phyloP scores from a whole-genome alignment of 2,797 vertebrate genomes.

The Spea hammondii region DNA sequence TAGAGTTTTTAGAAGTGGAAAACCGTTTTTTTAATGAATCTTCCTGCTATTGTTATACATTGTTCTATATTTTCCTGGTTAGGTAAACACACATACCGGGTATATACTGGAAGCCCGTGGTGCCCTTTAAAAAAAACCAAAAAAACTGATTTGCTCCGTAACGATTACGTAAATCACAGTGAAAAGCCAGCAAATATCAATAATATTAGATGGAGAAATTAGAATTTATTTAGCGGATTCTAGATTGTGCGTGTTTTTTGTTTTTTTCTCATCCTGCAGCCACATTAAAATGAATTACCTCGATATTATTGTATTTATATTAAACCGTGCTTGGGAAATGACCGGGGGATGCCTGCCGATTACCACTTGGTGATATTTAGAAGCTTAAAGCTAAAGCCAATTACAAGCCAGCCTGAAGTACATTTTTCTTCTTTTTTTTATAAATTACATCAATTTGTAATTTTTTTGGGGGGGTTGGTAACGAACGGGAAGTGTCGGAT shows the following conservation, averaged over 20 bases:
- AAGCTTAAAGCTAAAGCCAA: too few species aligned
- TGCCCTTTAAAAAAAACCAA: background rate
- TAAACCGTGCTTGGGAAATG: slow-evolving; percentile 18
- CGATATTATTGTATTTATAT: slow-evolving; percentile 17
- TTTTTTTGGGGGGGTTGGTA: too few species aligned
- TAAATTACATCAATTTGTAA: too few species aligned
- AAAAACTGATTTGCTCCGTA: background rate
- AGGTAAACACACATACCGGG: background rate
- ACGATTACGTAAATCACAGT: slow-evolving; percentile 4
- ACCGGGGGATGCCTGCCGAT: slow-evolving; percentile 5
- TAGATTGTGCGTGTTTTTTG: background rate
- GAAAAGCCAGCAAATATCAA: slow-evolving; percentile 34
- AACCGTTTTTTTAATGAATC: too few species aligned
- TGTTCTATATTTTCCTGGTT: background rate
- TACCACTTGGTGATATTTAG: background rate
- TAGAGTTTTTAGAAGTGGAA: too few species aligned
- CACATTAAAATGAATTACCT: slow-evolving; percentile 33
- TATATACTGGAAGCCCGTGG: background rate
- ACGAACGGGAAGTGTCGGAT: too few species aligned
- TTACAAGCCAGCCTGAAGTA: too few species aligned
- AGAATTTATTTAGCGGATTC: slow-evolving; percentile 8
- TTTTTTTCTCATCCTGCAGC: background rate
- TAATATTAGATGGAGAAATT: slow-evolving; percentile 5
- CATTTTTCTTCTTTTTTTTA: too few species aligned
- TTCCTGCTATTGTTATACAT: too few species aligned